Evolutionary conservation across 2,888 invertebrate species (phyloP), one percentile per base, ranked within the genome.

Genomic region (Electrophaes corylata): DNA sequence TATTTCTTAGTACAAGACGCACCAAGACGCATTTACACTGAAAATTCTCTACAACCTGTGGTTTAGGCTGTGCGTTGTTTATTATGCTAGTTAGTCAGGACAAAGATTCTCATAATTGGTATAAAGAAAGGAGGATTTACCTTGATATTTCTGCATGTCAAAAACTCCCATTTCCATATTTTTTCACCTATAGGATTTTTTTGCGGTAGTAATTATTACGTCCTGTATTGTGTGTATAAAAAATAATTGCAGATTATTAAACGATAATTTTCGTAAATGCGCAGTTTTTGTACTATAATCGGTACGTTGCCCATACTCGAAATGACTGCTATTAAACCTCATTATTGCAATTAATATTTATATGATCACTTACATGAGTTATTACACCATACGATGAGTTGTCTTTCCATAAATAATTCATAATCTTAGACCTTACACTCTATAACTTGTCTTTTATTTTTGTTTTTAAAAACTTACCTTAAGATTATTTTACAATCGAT

Each of bases 321-420:
- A 61, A 60, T 60, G 44, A 52, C 60, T 33, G 60, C 52, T 60
- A 62, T 64, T 60, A 60, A 35, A 26, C 45, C 53, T 57, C 54
- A 65, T 65, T 66, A 62, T 57, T 62, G 60, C 50, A 54, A 62
- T 60, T 64, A 58, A 62, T 62, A 58, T 57, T 58, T 43, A 61
- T 26, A 16, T 52, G 44, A 51, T 16, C 59, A 54, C 56, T 56
- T 61, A 53, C 19, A 56, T 53, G 59, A 58, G 29, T 57, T 47
- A 57, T 55, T 54, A 43, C 48, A 58, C 19, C 31, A 33, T 56
- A 19, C 37, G 37, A 58, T 45, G 45, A 37, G 51, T 56, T 50
- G 57, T 54, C 39, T 53, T 58, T 33, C 52, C 39, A 39, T 59
- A 56, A 47, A 45, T 47, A 53, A 54, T 50, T 49, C 8, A 46